Percentiles rank a stretch among this genome's conserved stretches.
Conservation (phyloP, 2,113 vertebrate species). For the Hemiscyllium ocellatum region DNA sequence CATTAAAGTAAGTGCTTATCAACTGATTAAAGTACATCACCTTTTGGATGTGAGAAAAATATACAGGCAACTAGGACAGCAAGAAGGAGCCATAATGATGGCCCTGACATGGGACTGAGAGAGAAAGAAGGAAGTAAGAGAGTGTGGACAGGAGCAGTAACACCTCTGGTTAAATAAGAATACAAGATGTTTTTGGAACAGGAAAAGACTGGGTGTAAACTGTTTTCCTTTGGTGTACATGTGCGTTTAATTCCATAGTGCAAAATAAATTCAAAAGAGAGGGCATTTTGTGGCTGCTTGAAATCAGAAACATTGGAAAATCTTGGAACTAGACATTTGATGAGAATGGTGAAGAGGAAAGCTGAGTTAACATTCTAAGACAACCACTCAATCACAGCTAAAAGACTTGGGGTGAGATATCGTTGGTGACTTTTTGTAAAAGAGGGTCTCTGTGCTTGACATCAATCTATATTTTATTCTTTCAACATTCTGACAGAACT, state of each 20-base stretch:
- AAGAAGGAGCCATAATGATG: background rate
- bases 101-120: background rate
- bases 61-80: conserved; percentile 39
- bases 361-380: background rate
- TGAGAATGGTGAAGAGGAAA: background rate
- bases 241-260: background rate
- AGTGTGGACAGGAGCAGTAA: background rate
- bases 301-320: background rate
- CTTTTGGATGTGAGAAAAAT: conserved; percentile 56
- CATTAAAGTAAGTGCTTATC: conserved; percentile 66
- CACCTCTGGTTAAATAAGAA: background rate
- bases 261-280: background rate
- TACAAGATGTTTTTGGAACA: background rate
- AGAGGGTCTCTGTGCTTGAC: background rate
- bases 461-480: background rate
- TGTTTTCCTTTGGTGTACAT: conserved; percentile 41
- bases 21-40: conserved; percentile 49
- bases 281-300: background rate
- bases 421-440: background rate
- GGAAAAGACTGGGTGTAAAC: conserved; percentile 38
- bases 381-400: background rate
- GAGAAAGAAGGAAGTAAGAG: background rate
- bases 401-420: background rate
- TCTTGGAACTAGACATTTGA: background rate
- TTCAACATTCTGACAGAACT: background rate